phyloP scores from a whole-genome alignment of 1,140 invertebrate genomes.

The Micrasema minimum region DNA sequence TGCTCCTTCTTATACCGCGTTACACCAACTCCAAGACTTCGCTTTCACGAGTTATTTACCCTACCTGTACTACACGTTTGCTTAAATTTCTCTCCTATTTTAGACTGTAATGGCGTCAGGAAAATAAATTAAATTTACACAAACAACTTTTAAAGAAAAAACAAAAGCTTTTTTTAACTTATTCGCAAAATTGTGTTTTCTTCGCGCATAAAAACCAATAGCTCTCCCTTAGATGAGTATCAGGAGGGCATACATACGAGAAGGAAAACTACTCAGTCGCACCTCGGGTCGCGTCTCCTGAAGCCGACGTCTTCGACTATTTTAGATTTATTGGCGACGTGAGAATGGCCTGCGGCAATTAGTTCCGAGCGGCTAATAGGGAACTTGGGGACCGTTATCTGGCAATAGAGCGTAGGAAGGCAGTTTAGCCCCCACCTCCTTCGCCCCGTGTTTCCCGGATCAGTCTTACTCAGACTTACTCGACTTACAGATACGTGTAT shows the following conservation, averaged over 20 bases:
- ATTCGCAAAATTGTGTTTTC: too few species aligned
- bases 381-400: slow-evolving; percentile 54
- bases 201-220: slow-evolving; percentile 38
- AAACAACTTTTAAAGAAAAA: too few species aligned
- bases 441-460: not conserved
- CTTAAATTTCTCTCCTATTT: slow-evolving; percentile 12
- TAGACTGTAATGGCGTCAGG: slow-evolving; percentile 3
- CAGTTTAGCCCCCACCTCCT: slow-evolving; percentile 48
- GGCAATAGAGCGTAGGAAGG: slow-evolving; percentile 51
- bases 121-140: not conserved
- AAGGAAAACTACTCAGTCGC: slow-evolving; percentile 16
- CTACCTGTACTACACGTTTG: too few species aligned
- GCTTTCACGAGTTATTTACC: slow-evolving; percentile 23
- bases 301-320: slow-evolving; percentile 50
- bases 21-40: not conserved
- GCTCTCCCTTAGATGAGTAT: slow-evolving; percentile 28
- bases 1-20: not conserved
- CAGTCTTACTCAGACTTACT: too few species aligned
- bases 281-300: slow-evolving; percentile 37
- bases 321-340: slow-evolving; percentile 52
- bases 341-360: slow-evolving; percentile 53
- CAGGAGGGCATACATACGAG: slow-evolving; percentile 9
- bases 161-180: too few species aligned
- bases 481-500: too few species aligned
- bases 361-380: slow-evolving; percentile 53